Conservation (phyloP, 2,113 vertebrate species). For the Oncorhynchus mykiss region DNA sequence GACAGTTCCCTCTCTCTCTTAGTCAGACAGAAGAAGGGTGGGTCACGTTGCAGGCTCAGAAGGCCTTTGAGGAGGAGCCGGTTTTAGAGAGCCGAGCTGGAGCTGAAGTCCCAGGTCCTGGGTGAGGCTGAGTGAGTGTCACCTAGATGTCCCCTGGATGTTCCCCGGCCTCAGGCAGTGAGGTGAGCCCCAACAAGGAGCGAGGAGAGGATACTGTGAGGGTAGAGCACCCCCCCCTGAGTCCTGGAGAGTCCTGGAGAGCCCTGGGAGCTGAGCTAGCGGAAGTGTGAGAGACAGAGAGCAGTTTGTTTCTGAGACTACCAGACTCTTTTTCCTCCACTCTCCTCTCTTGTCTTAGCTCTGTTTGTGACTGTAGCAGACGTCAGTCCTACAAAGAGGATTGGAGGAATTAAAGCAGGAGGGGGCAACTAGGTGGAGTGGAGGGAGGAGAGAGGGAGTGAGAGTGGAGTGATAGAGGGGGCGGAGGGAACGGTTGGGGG, state of each 20-base stretch:
- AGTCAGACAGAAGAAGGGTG: too few relatives aligned
- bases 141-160: background rate
- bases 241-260: conserved; percentile 4
- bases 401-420: conserved; percentile 75
- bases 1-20: background rate
- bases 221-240: background rate
- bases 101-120: background rate
- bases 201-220: background rate
- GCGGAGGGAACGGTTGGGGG: conserved; percentile 54
- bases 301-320: conserved; percentile 43
- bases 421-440: conserved; percentile 50
- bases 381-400: conserved; percentile 84
- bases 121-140: background rate
- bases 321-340: conserved; percentile 54
- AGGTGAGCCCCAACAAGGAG: background rate
- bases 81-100: too few relatives aligned
- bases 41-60: background rate
- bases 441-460: conserved; percentile 6
- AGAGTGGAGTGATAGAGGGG: too few relatives aligned
- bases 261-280: conserved; percentile 19
- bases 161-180: background rate
- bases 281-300: background rate
- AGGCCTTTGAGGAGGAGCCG: background rate
- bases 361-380: conserved; percentile 79
- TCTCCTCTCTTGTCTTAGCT: conserved; percentile 68